A percentile compares a stretch with the other conserved stretches of the same genome.
Conservation (phyloP, 2,797 vertebrate species). For the Arremon brunneinucha region DNA sequence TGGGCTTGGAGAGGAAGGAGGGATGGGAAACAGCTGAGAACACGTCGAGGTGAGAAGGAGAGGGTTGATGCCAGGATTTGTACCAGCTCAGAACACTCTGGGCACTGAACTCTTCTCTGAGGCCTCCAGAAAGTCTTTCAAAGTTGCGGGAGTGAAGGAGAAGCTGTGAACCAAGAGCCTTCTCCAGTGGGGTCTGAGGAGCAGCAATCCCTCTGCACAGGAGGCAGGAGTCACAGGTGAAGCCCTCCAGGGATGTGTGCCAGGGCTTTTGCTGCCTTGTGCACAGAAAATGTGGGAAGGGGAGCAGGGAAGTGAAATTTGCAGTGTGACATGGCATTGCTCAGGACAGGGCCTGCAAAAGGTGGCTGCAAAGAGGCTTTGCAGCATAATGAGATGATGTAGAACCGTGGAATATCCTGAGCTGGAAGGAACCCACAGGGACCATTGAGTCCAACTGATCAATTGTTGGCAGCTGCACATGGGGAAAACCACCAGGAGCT, state of each 20-base stretch:
- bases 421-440: not conserved
- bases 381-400: not conserved
- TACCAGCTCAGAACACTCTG: not conserved
- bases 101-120: not conserved
- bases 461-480: rapidly evolving
- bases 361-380: not conserved
- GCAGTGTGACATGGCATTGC: not conserved
- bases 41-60: not conserved
- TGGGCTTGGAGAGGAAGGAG: not conserved
- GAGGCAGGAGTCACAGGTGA: not conserved
- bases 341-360: not conserved
- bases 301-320: not conserved
- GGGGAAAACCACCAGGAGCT: not conserved
- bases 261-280: not conserved
- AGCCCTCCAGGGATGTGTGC: not conserved
- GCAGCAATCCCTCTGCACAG: not conserved
- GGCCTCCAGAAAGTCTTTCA: not conserved
- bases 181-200: not conserved
- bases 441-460: not conserved
- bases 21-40: not conserved
- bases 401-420: not conserved
- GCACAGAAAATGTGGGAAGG: not conserved
- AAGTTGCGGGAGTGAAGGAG: not conserved
- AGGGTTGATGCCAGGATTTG: not conserved
- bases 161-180: not conserved